Base-by-base conservation (phyloP, 53 echinoderm and acorn worm species). In the Apostichopus leukothele region DNA sequence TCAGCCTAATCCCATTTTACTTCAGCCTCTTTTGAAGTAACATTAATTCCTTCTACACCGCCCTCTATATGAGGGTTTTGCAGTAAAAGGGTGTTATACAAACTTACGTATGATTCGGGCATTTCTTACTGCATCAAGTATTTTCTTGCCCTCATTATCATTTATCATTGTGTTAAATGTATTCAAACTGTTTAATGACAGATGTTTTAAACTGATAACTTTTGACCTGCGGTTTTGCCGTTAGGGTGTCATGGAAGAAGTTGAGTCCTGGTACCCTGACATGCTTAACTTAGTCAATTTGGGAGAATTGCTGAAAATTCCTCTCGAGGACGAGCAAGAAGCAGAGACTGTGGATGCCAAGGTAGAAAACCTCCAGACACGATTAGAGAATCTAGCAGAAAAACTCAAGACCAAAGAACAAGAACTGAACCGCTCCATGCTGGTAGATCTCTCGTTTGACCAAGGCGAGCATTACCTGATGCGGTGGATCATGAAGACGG, bases 401-500 rank as follows among this genome's bases (percentile, higher is more conserved):
- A 96, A 90, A 81, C 53, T 87, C 1, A 78, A 75, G 13, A 73
- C 52, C 53, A 94, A 89, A 86, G 86, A 80, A 73, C 83, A 66
- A 21, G 83, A 90, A 54, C 93, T 97, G 75, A 81, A 92, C 21
- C 91, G 80, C 0, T 95, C 98, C 79, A 52, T 93, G 92, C 91
- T 92, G 18, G 94, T 87, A 10, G 90, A 90, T 63, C 84, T 86
- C 88, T 90, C 90, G 23, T 97, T 97, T 76, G 95, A 91, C 22
- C 91, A 92, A 25, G 84, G 75, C 51, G 98, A 97, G 77, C 90
- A 79, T 0, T 83, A 87, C 84, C 92, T 97, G 83, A 89, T 95
- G 71, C 92, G 91, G 51, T 97, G 95, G 98, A 71, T 97, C 84
- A 94, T 92, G 23, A 93, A 92, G 67, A 95, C 91, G 53, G 95